These are phyloP conservation scores for Acrobasis repandana DNA, from an alignment of 2,888 invertebrate species.

Conservation along the genomic window DNA sequence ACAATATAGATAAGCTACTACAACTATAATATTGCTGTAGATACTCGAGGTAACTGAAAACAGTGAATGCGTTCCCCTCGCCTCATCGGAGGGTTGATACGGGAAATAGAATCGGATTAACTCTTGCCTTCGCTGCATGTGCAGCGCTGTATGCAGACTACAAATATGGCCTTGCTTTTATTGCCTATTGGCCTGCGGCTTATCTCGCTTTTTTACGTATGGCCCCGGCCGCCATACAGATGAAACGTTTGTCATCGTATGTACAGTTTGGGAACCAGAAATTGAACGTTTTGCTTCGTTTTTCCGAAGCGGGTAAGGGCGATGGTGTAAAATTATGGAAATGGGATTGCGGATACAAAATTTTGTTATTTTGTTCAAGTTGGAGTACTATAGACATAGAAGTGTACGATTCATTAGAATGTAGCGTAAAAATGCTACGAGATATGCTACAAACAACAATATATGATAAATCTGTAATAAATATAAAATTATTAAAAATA, in stretches of 20 bases:
- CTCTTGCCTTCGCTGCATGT: conserved; percentile 25
- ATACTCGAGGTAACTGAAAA: not conserved
- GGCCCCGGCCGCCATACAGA: conserved; percentile 26
- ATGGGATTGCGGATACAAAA: not conserved
- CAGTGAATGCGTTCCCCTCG: conserved; percentile 6
- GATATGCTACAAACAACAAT: not conserved
- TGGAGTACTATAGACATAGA: not conserved
- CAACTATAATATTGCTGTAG: too few relatives aligned
- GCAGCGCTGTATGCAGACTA: conserved; percentile 14
- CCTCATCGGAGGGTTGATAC: conserved; percentile 18
- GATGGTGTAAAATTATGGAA: not conserved
- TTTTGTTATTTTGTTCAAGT: not conserved
- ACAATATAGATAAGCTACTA: too few relatives aligned
- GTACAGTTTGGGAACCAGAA: conserved; percentile 21
- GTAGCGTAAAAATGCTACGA: conserved; percentile 3
- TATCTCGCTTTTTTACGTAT: conserved; percentile 27
- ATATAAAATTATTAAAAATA: too few relatives aligned
- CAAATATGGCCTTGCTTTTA: conserved; percentile 27
- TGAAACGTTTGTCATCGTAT: conserved; percentile 32
- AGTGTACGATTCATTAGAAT: not conserved
- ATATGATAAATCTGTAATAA: not conserved
- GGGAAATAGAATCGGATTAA: conserved; percentile 57
- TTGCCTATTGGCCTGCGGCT: conserved; percentile 29
- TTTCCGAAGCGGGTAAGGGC: not conserved
- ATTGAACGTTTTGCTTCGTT: not conserved